phyloP scores from a whole-genome alignment of 2,797 vertebrate species.

The Ctenosaura bakeri region DNA sequence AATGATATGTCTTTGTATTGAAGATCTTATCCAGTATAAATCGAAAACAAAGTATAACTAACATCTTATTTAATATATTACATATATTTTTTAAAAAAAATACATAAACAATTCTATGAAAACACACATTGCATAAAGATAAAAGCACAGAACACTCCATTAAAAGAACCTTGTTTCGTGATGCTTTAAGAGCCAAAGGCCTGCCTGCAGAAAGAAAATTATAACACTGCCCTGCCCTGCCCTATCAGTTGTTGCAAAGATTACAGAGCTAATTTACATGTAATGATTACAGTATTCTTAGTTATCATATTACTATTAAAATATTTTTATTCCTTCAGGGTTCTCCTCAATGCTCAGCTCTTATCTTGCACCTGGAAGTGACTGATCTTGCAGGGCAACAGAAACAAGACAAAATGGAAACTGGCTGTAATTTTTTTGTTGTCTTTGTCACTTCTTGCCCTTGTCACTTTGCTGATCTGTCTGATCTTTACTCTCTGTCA shows the following conservation, averaged over 20 bases:
- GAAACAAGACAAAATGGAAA: constrained; percentile 1
- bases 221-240: background rate
- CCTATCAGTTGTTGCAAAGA: background rate
- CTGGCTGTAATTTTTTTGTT: background rate
- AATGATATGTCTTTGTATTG: too few species aligned
- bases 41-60: too few species aligned
- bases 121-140: too few species aligned
- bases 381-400: background rate
- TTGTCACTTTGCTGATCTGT: background rate
- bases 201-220: background rate
- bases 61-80: too few species aligned
- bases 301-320: background rate
- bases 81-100: too few species aligned
- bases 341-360: background rate
- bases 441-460: background rate
- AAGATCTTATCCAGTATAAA: too few species aligned
- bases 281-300: background rate
- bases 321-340: too few species aligned
- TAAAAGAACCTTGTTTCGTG: background rate
- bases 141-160: too few species aligned
- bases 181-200: too few species aligned
- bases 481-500: constrained; percentile 4
- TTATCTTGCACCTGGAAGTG: background rate
- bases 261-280: background rate
- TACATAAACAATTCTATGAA: too few species aligned